Conservation (phyloP, 2,113 vertebrate species). For the Apistogramma diplotaenia region DNA sequence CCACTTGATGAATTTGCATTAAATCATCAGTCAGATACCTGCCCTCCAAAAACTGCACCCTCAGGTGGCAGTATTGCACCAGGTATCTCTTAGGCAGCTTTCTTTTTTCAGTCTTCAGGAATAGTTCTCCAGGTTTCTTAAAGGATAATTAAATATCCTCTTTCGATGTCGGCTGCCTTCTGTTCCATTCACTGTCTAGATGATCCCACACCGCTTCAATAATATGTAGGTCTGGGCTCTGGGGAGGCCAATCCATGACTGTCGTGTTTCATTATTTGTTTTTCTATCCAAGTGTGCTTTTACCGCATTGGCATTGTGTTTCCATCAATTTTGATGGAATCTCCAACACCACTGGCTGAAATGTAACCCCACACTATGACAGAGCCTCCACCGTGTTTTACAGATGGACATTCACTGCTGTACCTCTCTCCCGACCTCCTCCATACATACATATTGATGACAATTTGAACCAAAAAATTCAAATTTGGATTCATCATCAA, state of each 20-base stretch:
- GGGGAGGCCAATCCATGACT: neutral
- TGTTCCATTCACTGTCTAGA: neutral
- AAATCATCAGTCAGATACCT: neutral
- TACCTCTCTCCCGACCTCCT: too few species aligned
- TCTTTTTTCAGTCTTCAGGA: neutral
- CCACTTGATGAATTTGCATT: neutral
- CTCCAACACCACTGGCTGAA: neutral
- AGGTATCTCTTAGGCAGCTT: neutral
- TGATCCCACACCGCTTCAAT: neutral
- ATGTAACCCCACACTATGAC: neutral
- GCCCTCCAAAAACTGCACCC: neutral
- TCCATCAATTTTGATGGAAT: neutral
- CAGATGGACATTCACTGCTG: neutral
- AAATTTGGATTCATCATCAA: too few species aligned
- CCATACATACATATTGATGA: too few species aligned
- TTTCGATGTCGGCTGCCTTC: neutral
- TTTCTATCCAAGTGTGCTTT: neutral
- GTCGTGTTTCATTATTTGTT: too few species aligned
- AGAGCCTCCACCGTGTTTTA: neutral
- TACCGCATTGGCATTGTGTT: neutral
- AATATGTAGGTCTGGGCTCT: neutral
- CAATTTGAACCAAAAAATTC: too few species aligned
- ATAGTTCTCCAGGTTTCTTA: neutral
- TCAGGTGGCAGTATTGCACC: neutral
- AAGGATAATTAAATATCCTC: neutral